Percentiles rank a stretch among this genome's conserved stretches.
Evolutionary conservation across 2,888 invertebrate genomes (phyloP).

Genomic region (Hirudinaria manillensis): DNA sequence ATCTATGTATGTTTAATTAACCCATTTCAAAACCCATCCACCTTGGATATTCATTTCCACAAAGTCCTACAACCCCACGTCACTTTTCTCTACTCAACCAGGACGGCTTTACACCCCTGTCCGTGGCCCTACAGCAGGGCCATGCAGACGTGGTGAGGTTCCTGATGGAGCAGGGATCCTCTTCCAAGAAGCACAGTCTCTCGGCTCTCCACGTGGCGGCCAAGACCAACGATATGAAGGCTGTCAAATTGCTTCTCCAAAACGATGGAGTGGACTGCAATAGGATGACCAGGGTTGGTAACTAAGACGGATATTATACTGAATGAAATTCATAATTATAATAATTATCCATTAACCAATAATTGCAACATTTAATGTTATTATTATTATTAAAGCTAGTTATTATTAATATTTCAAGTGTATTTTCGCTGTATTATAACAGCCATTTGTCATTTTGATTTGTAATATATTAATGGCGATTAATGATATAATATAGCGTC

Average conservation of each 20-base stretch:
- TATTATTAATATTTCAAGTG: too few species aligned
- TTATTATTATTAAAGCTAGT: too few species aligned
- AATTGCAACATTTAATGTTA: neutral
- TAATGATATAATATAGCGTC: too few species aligned
- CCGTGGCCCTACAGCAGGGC: conserved; percentile 34
- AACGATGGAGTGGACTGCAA: neutral
- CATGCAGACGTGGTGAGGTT: conserved; percentile 28
- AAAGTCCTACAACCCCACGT: too few species aligned
- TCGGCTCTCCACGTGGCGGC: conserved; percentile 34
- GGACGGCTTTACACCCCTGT: conserved; percentile 33
- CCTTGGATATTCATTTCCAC: neutral
- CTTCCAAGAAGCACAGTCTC: conserved; percentile 17
- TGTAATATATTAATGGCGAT: too few species aligned
- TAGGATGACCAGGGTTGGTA: neutral
- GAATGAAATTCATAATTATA: neutral
- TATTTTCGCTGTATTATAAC: too few species aligned
- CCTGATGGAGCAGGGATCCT: conserved; percentile 30
- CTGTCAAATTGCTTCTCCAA: conserved; percentile 27
- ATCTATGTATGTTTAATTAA: neutral
- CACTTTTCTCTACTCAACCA: neutral
- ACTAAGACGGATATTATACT: neutral
- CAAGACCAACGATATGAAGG: conserved; percentile 26
- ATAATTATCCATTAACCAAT: neutral
- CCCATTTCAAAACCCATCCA: too few species aligned
- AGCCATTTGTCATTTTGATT: too few species aligned